phyloP scores from a whole-genome alignment of 2,888 invertebrate genomes.

The Dysmachus trigonus region DNA sequence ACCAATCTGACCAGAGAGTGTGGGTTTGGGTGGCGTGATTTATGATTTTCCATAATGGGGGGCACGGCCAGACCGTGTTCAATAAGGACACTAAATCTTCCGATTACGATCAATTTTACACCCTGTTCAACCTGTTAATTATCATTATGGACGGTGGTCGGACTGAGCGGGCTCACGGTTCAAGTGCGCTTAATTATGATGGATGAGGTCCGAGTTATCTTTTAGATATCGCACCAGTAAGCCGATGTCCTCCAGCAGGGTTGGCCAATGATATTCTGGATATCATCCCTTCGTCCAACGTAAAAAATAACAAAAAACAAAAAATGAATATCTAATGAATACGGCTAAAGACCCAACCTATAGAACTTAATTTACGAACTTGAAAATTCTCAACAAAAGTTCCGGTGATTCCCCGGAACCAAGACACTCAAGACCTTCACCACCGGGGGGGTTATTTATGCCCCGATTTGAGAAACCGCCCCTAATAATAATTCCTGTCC shows the following conservation, averaged over 20 bases:
- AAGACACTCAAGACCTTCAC: not conserved
- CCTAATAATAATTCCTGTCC: constrained; percentile 8
- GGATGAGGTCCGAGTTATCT: not conserved
- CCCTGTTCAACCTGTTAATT: constrained; percentile 30
- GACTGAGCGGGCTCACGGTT: not conserved
- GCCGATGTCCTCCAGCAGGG: not conserved
- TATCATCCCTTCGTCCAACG: not conserved
- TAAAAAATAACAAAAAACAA: not conserved
- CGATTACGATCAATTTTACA: constrained; percentile 35
- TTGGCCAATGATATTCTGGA: too few relatives aligned
- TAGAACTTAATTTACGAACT: not conserved
- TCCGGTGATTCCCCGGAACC: not conserved
- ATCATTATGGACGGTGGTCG: not conserved
- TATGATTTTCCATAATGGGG: constrained; percentile 3
- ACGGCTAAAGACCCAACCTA: not conserved
- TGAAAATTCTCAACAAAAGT: not conserved
- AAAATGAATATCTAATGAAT: not conserved
- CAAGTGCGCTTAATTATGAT: not conserved
- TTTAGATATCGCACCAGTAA: not conserved
- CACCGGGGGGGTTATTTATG: not conserved
- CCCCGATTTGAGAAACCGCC: not conserved
- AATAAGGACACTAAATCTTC: constrained; percentile 13
- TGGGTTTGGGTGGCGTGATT: not conserved
- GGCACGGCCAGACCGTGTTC: not conserved
- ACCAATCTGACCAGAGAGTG: not conserved